These are phyloP conservation scores for Oegoconia quadripuncta DNA, from an alignment of 2,888 invertebrate genomes.

Conservation along the genomic window DNA sequence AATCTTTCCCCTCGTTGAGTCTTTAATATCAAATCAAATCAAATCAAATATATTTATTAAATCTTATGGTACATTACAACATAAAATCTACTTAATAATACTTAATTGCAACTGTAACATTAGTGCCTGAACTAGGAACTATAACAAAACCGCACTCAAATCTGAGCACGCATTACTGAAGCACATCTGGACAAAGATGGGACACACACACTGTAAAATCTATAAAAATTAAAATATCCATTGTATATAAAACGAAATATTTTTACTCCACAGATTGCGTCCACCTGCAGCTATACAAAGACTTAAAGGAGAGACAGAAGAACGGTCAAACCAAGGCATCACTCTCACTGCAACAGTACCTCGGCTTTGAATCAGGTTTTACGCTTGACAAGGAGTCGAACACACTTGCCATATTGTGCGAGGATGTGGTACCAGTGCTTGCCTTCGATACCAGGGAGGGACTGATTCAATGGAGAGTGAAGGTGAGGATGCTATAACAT, in stretches of 20 bases:
- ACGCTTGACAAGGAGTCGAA: slow-evolving; percentile 94
- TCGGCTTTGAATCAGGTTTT: slow-evolving; percentile 92
- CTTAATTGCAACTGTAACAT: too few relatives aligned
- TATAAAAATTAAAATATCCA: too few relatives aligned
- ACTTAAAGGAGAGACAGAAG: slow-evolving; percentile 91
- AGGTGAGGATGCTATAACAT: slow-evolving; percentile 37
- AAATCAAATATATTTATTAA: too few relatives aligned
- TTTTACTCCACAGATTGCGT: slow-evolving; percentile 87
- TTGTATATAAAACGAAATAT: slow-evolving; percentile 12
- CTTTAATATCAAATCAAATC: too few relatives aligned
- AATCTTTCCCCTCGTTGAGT: too few relatives aligned
- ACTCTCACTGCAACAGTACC: slow-evolving; percentile 90
- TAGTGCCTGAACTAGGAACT: too few relatives aligned
- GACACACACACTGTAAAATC: too few relatives aligned
- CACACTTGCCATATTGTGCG: slow-evolving; percentile 92
- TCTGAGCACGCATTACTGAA: too few relatives aligned
- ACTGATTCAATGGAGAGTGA: slow-evolving; percentile 91
- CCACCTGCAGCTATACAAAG: slow-evolving; percentile 92
- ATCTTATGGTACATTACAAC: too few relatives aligned
- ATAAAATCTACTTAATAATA: too few relatives aligned
- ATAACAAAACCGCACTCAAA: too few relatives aligned
- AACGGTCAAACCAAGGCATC: slow-evolving; percentile 94
- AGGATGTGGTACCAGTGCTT: slow-evolving; percentile 90
- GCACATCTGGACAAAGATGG: too few relatives aligned
- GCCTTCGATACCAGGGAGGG: slow-evolving; percentile 93